phyloP scores from a whole-genome alignment of 2,888 invertebrate genomes.

The Aphodius granarius region DNA sequence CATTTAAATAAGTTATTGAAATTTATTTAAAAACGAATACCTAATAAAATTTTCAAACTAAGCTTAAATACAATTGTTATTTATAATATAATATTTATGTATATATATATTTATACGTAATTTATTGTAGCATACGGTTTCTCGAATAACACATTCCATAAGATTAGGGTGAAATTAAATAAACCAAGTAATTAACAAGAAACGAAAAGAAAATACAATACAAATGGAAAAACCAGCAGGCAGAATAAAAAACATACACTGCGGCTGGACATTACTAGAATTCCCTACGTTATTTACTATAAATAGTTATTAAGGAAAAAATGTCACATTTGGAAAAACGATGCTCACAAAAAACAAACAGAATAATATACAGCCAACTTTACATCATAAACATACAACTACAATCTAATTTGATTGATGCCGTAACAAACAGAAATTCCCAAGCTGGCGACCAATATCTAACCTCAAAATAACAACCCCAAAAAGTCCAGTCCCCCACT shows the following conservation, averaged over 20 bases:
- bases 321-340: not conserved
- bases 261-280: not conserved
- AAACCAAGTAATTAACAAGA: not conserved
- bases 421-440: not conserved
- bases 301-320: slow-evolving; percentile 1
- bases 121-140: slow-evolving; percentile 14
- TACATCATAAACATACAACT: slow-evolving; percentile 10
- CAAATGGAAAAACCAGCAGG: not conserved
- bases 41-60: slow-evolving; percentile 21
- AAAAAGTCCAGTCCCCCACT: not conserved
- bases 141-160: slow-evolving; percentile 5
- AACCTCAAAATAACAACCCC: not conserved
- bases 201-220: not conserved
- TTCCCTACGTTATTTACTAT: not conserved
- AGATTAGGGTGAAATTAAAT: not conserved
- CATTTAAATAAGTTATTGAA: slow-evolving; percentile 32
- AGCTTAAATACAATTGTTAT: slow-evolving; percentile 23
- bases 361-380: slow-evolving; percentile 11
- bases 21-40: slow-evolving; percentile 36
- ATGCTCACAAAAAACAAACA: not conserved
- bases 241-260: not conserved
- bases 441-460: not conserved
- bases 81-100: slow-evolving; percentile 18
- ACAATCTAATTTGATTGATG: slow-evolving; percentile 9
- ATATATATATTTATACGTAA: slow-evolving; percentile 15